Evolutionary conservation across 2,888 invertebrate species (phyloP).

Genomic region (Spodoptera exigua): DNA sequence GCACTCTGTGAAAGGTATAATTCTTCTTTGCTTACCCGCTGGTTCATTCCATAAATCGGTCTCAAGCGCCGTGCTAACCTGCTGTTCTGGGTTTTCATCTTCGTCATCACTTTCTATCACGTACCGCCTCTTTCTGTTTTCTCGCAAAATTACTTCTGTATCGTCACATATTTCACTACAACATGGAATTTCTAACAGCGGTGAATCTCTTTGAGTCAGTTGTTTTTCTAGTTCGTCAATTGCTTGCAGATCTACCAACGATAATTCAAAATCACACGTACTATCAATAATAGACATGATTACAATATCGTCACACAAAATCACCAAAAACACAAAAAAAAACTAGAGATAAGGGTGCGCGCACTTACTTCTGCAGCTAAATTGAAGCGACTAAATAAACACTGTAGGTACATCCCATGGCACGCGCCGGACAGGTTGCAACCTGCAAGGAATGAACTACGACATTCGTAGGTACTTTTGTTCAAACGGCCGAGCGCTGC

Average conservation of each 20-base stretch:
- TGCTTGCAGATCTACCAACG: constrained; percentile 41
- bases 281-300: constrained; percentile 38
- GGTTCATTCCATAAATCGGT: constrained; percentile 41
- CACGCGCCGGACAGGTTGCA: constrained; percentile 8
- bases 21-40: constrained; percentile 53
- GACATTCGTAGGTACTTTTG: constrained; percentile 19
- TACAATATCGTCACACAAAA: constrained; percentile 25
- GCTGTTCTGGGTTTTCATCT: constrained; percentile 31
- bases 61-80: constrained; percentile 31
- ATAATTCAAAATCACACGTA: constrained; percentile 46
- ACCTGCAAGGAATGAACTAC: constrained; percentile 23
- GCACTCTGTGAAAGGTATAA: constrained; percentile 54
- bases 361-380: constrained; percentile 22
- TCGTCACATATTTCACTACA: constrained; percentile 39
- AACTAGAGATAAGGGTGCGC: constrained; percentile 19
- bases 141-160: constrained; percentile 30
- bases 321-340: constrained; percentile 30
- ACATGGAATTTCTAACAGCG: constrained; percentile 20
- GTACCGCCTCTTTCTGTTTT: constrained; percentile 26
- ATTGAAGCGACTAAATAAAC: constrained; percentile 18
- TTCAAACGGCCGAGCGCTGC: constrained; percentile 22
- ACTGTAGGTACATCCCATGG: constrained; percentile 19
- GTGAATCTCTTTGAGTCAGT: constrained; percentile 45
- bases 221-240: constrained; percentile 48
- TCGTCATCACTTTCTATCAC: constrained; percentile 31